These are phyloP conservation scores for Habropoda laboriosa DNA, from an alignment of 1,140 invertebrate species.

Conservation along the genomic window DNA sequence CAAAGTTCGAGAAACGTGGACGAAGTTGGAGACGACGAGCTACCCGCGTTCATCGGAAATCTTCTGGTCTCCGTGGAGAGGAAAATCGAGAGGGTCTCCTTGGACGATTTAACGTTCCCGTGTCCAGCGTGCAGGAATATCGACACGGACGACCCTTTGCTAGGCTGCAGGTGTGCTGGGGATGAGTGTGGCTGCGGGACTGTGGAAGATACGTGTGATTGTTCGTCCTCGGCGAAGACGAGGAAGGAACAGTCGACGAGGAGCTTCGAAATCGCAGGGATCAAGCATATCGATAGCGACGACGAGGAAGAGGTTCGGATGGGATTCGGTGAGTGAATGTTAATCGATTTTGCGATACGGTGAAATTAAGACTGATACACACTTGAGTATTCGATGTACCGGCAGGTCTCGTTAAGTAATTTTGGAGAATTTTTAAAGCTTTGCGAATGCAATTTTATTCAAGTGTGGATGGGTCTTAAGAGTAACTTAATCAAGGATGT, in stretches of 20 bases:
- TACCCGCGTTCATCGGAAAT: slow-evolving; percentile 84
- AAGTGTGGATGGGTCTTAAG: neutral
- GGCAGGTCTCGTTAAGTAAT: too few species aligned
- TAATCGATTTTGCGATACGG: neutral
- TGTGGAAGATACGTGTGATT: slow-evolving; percentile 67
- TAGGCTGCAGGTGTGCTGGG: slow-evolving; percentile 77
- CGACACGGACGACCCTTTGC: slow-evolving; percentile 80
- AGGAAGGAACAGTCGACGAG: slow-evolving; percentile 74
- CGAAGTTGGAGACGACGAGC: slow-evolving; percentile 78
- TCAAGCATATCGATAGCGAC: slow-evolving; percentile 88
- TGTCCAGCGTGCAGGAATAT: slow-evolving; percentile 83
- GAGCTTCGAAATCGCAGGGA: slow-evolving; percentile 86
- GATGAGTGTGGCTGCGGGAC: slow-evolving; percentile 69
- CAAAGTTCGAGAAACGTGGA: slow-evolving; percentile 54
- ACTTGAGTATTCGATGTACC: neutral
- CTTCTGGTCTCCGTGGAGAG: slow-evolving; percentile 86
- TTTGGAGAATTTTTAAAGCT: too few species aligned
- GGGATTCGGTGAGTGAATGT: slow-evolving; percentile 78
- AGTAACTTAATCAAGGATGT: too few species aligned
- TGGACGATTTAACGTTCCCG: slow-evolving; percentile 86
- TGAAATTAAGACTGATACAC: neutral
- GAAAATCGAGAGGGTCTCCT: slow-evolving; percentile 85
- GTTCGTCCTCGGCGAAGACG: slow-evolving; percentile 44
- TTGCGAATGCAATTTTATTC: neutral
- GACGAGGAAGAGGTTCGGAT: slow-evolving; percentile 84